Evolutionary conservation across 64 coral and sea anemone genomes (phyloP), one percentile per base, ranked within the genome.

Genomic region (Stylophora pistillata): DNA sequence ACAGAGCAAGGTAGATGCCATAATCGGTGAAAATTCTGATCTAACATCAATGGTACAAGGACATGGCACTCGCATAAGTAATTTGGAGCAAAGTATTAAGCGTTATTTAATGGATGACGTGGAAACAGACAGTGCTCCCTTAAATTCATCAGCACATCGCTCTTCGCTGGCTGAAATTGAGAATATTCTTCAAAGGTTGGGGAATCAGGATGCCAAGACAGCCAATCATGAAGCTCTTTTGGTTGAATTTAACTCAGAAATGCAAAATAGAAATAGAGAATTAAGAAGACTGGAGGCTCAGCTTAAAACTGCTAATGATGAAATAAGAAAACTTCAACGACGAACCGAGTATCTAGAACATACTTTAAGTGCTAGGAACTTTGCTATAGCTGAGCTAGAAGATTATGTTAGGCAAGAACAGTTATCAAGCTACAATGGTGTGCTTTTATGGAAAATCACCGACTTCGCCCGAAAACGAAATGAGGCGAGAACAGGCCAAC

Each of bases 381-480:
- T 91, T 17, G 89, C 58, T 16, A 75, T 72, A 29, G 81, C 89
- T 26, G 89, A 91, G 29, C 80, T 91, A 12, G 89, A 91, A 76
- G 89, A 91, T 55, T 27, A 78, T 33, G 15, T 91, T 18, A 91
- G 60, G 32, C 58, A 75, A 54, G 21, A 53, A n/a, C 20, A 80
- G 17, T 41, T 41, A 4, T 65, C 53, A 14, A 77, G 79, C 17
- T 76, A 26, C 34, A 72, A 91, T 91, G 81, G 89, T 2, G 70
- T 91, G 31, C 56, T 86, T 27, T n/a, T 91, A 10, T 91, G 80
- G 79, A 91, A 91, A 30, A 91, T 91, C 71, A 86, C 70, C 15
- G 71, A 91, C 31, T 81, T 91, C 5, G 71, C 89, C 1, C 85
- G 62, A 15, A 71, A 74, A 37, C 55, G 73, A 14, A 78, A 59